These are phyloP conservation scores for Scartelaos histophorus DNA, from an alignment of 2,113 vertebrate genomes.

Conservation along the genomic window DNA sequence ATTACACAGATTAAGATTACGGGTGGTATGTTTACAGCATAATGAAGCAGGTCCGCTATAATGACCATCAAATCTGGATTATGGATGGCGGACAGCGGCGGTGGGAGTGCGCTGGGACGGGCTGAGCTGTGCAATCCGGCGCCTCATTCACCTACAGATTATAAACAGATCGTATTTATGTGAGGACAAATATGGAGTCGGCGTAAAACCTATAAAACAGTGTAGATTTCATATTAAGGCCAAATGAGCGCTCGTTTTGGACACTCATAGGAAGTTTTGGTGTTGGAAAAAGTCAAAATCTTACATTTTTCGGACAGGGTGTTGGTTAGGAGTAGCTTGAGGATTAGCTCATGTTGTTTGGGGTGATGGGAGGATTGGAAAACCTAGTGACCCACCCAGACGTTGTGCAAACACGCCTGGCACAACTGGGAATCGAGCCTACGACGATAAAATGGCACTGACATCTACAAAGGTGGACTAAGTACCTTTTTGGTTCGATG, in stretches of 20 bases:
- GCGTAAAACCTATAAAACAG: neutral
- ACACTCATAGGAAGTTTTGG: neutral
- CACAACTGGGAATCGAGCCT: neutral
- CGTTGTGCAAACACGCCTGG: neutral
- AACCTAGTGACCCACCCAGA: neutral
- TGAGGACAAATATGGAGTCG: conserved; percentile 1
- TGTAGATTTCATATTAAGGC: neutral
- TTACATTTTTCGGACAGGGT: neutral
- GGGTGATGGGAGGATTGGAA: too few relatives aligned
- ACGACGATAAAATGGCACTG: too few relatives aligned
- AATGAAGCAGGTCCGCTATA: conserved; percentile 69
- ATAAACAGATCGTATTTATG: neutral
- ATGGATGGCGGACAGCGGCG: conserved; percentile 67
- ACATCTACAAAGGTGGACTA: too few relatives aligned
- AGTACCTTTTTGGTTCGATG: too few relatives aligned
- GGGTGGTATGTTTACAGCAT: conserved; percentile 70
- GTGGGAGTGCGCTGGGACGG: conserved; percentile 55
- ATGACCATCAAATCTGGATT: conserved; percentile 79
- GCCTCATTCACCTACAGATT: conserved; percentile 16
- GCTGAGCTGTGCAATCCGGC: conserved; percentile 48
- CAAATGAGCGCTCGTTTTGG: too few relatives aligned
- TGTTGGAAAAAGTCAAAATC: neutral
- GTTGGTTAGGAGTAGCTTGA: too few relatives aligned
- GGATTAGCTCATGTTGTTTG: too few relatives aligned
- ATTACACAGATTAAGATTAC: conserved; percentile 76